These are phyloP conservation scores for Hyposmocoma kahamanoa DNA, from an alignment of 1,140 invertebrate genomes.

Conservation along the genomic window DNA sequence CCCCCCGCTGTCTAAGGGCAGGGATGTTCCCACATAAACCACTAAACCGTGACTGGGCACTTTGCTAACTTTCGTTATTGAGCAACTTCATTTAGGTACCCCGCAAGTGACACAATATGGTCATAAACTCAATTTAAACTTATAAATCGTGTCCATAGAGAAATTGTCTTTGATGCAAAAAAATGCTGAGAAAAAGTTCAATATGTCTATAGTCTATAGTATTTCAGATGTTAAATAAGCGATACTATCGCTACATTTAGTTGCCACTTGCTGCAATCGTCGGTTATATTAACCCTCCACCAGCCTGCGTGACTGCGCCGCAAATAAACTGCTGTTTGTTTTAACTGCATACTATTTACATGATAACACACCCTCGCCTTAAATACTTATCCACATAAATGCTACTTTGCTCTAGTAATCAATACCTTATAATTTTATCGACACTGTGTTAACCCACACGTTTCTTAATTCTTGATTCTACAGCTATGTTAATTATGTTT, in stretches of 20 bases:
- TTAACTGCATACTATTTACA: constrained; percentile 1
- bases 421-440: neutral
- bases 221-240: too few species aligned
- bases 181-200: too few species aligned
- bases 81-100: neutral
- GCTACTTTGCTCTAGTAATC: neutral
- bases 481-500: neutral
- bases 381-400: neutral
- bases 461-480: too few species aligned
- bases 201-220: too few species aligned
- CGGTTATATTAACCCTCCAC: neutral
- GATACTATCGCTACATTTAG: too few species aligned
- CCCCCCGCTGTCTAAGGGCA: constrained; percentile 20
- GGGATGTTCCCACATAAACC: constrained; percentile 51
- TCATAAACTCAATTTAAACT: too few species aligned
- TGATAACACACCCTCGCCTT: neutral
- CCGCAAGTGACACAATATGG: too few species aligned
- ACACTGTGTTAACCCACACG: neutral
- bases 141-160: too few species aligned
- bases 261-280: neutral
- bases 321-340: neutral
- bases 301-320: neutral
- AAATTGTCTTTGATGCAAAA: too few species aligned
- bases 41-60: constrained; percentile 44
- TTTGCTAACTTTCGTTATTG: constrained; percentile 51